Conservation (phyloP, 2,888 invertebrate genomes). For the Tetragonula carbonaria region DNA sequence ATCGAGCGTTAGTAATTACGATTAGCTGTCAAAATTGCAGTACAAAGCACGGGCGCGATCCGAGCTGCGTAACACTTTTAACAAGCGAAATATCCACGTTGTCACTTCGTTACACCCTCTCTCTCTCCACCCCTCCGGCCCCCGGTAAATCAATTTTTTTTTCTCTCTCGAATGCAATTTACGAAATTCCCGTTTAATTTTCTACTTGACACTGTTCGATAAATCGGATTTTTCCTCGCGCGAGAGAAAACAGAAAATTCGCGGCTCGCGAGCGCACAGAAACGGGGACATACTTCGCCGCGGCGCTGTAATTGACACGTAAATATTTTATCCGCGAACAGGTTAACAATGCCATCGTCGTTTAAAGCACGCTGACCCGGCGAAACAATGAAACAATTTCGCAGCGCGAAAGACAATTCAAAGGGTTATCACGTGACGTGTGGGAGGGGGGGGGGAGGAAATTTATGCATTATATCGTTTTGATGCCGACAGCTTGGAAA, state of each 20-base stretch:
- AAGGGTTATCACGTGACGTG: background rate
- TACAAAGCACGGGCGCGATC: background rate
- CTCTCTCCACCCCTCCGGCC: background rate
- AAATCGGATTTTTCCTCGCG: background rate
- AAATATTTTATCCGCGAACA: background rate
- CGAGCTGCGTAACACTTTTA: background rate
- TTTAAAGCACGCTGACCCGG: background rate
- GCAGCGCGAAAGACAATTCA: background rate
- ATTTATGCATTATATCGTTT: slow-evolving; percentile 25
- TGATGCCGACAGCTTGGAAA: slow-evolving; percentile 14
- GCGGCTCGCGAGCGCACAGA: background rate
- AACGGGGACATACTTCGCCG: background rate
- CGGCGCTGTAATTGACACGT: slow-evolving; percentile 1
- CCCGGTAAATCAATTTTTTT: background rate
- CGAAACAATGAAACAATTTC: background rate
- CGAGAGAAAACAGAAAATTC: slow-evolving; percentile 2
- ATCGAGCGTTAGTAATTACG: slow-evolving; percentile 44
- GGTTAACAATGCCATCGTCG: background rate
- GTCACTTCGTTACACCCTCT: background rate
- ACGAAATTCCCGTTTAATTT: slow-evolving; percentile 2
- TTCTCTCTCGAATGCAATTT: background rate
- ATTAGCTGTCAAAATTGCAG: slow-evolving; percentile 29
- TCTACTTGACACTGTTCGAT: background rate
- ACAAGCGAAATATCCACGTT: background rate
- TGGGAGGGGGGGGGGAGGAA: background rate